These are phyloP conservation scores for Bombyx mori DNA, from an alignment of 1,140 invertebrate genomes.

Conservation along the genomic window ASM3026992v2 NC_085114.1:8203501-8204000, in stretches of 20 bases:
- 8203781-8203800: conserved; percentile 13
- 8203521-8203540: conserved; percentile 38
- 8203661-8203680: conserved; percentile 11
- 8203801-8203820: conserved; percentile 13
- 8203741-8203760: conserved; percentile 58
- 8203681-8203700: conserved; percentile 8
- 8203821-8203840: conserved; percentile 10
- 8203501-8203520: conserved; percentile 27
- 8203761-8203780: conserved; percentile 38
- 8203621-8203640: conserved; percentile 14
- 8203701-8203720: conserved; percentile 26
- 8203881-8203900: conserved; percentile 17
- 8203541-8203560: conserved; percentile 35
- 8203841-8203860: conserved; percentile 17
- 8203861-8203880: conserved; percentile 14
- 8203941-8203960: conserved; percentile 12
- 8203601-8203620: conserved; percentile 39
- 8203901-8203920: conserved; percentile 16
- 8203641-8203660: conserved; percentile 9
- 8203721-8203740: conserved; percentile 53
- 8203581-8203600: conserved; percentile 32
- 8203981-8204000: conserved; percentile 16
- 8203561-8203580: conserved; percentile 44
- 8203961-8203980: conserved; percentile 22
- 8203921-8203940: conserved; percentile 8